These are phyloP conservation scores for Mimas tiliae DNA, from an alignment of 2,888 invertebrate genomes.

Conservation along the genomic window DNA sequence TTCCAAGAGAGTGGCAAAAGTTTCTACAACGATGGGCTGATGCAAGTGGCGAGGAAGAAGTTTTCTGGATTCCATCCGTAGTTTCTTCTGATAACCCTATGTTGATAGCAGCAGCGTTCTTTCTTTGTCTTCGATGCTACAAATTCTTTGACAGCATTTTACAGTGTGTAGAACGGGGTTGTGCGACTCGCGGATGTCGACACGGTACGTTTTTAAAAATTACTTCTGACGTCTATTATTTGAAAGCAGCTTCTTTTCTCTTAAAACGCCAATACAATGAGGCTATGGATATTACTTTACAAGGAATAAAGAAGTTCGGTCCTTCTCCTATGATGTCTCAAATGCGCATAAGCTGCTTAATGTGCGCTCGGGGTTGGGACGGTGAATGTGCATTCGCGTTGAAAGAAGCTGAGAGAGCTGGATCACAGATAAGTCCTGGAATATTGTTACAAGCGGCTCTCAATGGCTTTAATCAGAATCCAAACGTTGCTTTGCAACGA, in stretches of 20 bases:
- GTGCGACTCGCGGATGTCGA: conserved; percentile 57
- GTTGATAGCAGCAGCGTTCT: conserved; percentile 72
- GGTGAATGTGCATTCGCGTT: conserved; percentile 61
- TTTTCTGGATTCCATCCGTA: conserved; percentile 64
- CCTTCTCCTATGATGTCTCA: conserved; percentile 67
- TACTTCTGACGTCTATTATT: conserved; percentile 59
- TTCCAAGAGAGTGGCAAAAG: conserved; percentile 65
- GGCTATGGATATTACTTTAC: conserved; percentile 55
- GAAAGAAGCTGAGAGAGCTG: conserved; percentile 59
- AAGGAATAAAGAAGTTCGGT: conserved; percentile 61
- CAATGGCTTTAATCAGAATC: conserved; percentile 52
- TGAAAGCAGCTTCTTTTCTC: conserved; percentile 63
- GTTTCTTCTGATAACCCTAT: conserved; percentile 61
- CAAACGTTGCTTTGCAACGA: conserved; percentile 62
- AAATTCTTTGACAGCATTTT: conserved; percentile 63
- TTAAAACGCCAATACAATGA: conserved; percentile 52
- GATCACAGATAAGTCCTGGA: conserved; percentile 55
- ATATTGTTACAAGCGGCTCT: conserved; percentile 64
- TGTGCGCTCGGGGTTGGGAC: conserved; percentile 62
- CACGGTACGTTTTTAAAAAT: conserved; percentile 37
- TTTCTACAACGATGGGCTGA: conserved; percentile 64
- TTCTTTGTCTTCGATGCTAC: conserved; percentile 72
- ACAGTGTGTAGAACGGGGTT: conserved; percentile 61
- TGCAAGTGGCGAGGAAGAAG: conserved; percentile 73
- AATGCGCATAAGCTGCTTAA: conserved; percentile 64